Percentiles rank a stretch among this genome's conserved stretches.
phyloP scores from a whole-genome alignment of 2,797 vertebrate genomes.

The Dicrostonyx torquatus region DNA sequence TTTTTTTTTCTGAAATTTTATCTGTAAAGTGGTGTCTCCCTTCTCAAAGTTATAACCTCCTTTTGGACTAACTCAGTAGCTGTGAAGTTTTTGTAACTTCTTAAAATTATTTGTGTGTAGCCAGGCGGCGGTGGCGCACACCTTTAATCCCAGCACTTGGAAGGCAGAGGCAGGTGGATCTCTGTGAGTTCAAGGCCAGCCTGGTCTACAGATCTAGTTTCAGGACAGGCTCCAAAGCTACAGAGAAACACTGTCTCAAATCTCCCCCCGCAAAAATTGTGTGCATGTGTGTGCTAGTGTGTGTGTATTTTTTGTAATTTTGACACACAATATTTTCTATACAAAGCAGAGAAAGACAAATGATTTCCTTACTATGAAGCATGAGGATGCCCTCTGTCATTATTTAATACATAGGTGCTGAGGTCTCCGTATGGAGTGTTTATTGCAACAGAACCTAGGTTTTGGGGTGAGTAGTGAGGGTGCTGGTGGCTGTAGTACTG shows the following conservation, averaged over 20 bases:
- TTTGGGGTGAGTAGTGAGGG: neutral
- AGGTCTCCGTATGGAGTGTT: neutral
- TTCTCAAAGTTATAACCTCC: neutral
- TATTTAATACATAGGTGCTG: neutral
- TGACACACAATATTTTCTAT: neutral
- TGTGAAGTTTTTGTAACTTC: neutral
- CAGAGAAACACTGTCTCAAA: too few species aligned
- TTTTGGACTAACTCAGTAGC: neutral
- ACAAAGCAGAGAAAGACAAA: neutral
- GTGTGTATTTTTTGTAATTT: neutral
- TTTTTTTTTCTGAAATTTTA: neutral
- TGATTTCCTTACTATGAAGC: neutral
- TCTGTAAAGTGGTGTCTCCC: neutral
- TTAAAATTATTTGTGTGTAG: neutral
- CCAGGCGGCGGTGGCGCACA: too few species aligned
- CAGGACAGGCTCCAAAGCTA: too few species aligned
- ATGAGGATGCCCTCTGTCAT: neutral
- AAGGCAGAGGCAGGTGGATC: too few species aligned
- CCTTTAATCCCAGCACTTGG: too few species aligned
- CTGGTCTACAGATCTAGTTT: too few species aligned
- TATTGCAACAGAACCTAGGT: neutral
- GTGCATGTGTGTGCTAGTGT: neutral
- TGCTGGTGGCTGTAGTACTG: neutral
- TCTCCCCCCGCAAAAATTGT: neutral
- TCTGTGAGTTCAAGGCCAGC: too few species aligned